Conservation (phyloP, 1,140 invertebrate genomes). For the Hormaphis cornu region DNA sequence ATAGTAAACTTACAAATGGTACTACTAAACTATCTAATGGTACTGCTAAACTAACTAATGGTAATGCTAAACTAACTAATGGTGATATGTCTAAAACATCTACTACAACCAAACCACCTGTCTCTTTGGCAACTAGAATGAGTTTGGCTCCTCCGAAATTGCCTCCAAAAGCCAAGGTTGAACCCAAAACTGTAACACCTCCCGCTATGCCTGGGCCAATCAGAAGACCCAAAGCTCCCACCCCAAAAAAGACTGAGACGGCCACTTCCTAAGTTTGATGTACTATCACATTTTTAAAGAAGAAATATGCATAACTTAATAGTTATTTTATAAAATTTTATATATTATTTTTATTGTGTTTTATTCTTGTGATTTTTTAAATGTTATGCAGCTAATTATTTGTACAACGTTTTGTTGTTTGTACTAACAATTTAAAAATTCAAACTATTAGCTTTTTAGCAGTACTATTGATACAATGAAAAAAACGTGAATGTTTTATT, state of each 20-base stretch:
- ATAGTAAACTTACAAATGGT: neutral
- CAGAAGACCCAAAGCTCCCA: conserved; percentile 20
- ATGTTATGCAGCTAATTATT: conserved; percentile 13
- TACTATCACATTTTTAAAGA: neutral
- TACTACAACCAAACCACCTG: neutral
- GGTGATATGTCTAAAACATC: neutral
- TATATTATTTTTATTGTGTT: conserved; percentile 21
- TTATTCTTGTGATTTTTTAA: conserved; percentile 27
- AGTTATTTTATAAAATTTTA: conserved; percentile 21
- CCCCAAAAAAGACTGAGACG: conserved; percentile 28
- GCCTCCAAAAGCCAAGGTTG: conserved; percentile 15
- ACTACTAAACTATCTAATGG: neutral
- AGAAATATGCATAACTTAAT: conserved; percentile 8
- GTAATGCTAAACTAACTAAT: conserved; percentile 3
- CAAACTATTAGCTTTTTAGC: conserved; percentile 2
- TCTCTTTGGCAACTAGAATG: conserved; percentile 21
- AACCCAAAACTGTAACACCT: neutral
- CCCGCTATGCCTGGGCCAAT: conserved; percentile 19
- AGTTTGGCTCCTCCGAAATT: conserved; percentile 24
- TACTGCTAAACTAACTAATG: neutral
- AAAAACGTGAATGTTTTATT: conserved; percentile 17
- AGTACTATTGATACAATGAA: neutral
- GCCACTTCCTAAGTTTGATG: conserved; percentile 26
- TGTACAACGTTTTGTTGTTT: conserved; percentile 5
- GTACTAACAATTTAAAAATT: neutral